Percentiles rank a stretch among this genome's conserved stretches.
phyloP scores from a whole-genome alignment of 2,797 vertebrate species.

The Mormyrops boulengeri region DNA sequence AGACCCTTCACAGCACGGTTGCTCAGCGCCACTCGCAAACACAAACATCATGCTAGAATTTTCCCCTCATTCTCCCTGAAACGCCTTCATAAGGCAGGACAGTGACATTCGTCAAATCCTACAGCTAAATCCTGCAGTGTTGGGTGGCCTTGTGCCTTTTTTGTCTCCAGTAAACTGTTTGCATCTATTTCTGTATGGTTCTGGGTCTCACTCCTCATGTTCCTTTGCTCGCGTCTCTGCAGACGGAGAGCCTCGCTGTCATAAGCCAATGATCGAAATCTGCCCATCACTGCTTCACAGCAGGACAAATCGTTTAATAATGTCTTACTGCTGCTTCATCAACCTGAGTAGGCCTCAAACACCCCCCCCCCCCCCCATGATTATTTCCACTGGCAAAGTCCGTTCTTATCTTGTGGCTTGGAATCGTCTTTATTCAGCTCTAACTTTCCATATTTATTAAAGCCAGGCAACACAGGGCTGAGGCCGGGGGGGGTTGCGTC shows the following conservation, averaged over 20 bases:
- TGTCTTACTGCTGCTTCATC: neutral
- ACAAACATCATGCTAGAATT: neutral
- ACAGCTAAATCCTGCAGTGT: neutral
- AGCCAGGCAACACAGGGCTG: neutral
- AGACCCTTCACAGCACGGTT: neutral
- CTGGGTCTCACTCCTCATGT: neutral
- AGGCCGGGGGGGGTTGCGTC: neutral
- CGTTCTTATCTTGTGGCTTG: slow-evolving; percentile 10
- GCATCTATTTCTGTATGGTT: neutral
- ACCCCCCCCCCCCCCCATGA: too few species aligned
- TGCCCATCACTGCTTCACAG: neutral
- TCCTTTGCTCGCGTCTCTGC: neutral
- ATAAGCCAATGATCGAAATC: neutral
- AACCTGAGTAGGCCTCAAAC: neutral
- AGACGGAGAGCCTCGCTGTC: too few species aligned
- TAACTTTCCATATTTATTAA: slow-evolving; percentile 5
- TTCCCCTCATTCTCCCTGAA: neutral
- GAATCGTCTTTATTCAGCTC: slow-evolving; percentile 1
- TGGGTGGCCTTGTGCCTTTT: neutral
- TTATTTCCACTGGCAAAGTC: slow-evolving; percentile 7
- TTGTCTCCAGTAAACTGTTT: neutral
- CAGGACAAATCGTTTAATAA: neutral
- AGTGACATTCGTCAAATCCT: neutral
- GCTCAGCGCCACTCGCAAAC: neutral
- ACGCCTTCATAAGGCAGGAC: neutral